Percentiles rank a stretch among this genome's conserved stretches.
Conservation (phyloP, 2,888 invertebrate species). For the Brachylomia viminalis region DNA sequence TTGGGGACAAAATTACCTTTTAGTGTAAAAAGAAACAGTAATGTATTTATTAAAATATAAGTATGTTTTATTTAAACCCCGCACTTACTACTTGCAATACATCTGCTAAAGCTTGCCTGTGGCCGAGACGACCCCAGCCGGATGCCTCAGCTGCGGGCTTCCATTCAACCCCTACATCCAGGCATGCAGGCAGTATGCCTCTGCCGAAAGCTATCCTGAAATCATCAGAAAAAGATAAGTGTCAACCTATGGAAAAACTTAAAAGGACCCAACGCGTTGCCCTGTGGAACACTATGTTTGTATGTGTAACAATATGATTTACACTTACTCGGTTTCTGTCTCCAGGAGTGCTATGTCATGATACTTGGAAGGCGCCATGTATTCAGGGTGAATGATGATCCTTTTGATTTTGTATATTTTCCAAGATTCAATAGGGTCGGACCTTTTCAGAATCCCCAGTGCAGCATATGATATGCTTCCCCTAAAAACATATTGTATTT, state of each 20-base stretch:
- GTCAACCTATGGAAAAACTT: neutral
- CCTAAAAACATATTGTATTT: constrained; percentile 44
- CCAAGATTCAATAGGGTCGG: constrained; percentile 50
- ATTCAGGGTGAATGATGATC: constrained; percentile 70
- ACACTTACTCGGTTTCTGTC: constrained; percentile 61
- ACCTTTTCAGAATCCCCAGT: constrained; percentile 54
- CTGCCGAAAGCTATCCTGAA: constrained; percentile 57
- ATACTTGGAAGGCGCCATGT: constrained; percentile 71
- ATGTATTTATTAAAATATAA: neutral
- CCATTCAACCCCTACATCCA: constrained; percentile 13
- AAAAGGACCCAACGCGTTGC: neutral
- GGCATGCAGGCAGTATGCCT: constrained; percentile 56
- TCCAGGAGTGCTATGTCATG: constrained; percentile 77
- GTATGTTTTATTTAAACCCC: neutral
- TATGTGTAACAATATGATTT: no score
- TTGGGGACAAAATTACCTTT: no score
- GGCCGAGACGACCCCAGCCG: constrained; percentile 60
- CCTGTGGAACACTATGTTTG: constrained; percentile 18
- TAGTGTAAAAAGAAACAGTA: neutral
- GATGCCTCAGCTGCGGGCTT: constrained; percentile 30
- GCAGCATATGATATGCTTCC: constrained; percentile 60
- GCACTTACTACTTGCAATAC: constrained; percentile 58
- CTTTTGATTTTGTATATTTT: constrained; percentile 56
- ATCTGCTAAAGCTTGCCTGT: constrained; percentile 47
- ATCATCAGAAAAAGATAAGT: neutral